Evolutionary conservation across 2,113 vertebrate genomes (phyloP).

Genomic region (Rhea americana): DNA sequence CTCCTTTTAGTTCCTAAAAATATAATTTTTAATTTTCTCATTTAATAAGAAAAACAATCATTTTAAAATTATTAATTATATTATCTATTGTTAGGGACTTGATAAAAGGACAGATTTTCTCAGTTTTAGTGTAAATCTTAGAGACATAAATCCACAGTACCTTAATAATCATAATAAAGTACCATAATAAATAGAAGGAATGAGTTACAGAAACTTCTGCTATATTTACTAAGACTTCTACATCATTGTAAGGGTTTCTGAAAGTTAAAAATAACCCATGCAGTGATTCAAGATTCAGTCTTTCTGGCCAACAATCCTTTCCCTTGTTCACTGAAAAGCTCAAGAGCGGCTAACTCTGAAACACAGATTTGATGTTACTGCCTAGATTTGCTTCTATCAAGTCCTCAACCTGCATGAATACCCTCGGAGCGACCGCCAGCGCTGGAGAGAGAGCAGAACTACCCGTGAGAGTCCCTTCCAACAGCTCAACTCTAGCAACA

Average conservation of each 20-base stretch:
- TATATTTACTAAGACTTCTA: background rate
- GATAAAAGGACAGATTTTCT: background rate
- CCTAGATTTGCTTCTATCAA: background rate
- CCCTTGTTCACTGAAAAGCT: background rate
- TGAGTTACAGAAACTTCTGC: background rate
- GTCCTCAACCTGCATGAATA: background rate
- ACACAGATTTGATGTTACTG: background rate
- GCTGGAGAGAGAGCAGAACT: background rate
- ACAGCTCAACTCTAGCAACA: fast-evolving
- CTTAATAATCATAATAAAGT: background rate
- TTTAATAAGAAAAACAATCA: background rate
- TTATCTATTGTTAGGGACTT: background rate
- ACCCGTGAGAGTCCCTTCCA: background rate
- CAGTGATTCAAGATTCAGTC: background rate
- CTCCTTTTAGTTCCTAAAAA: background rate
- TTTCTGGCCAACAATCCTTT: background rate
- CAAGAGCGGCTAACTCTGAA: background rate
- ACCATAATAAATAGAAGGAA: background rate
- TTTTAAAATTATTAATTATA: background rate
- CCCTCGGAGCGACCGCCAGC: fast-evolving
- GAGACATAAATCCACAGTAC: background rate
- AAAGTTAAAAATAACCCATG: background rate
- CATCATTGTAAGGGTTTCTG: background rate
- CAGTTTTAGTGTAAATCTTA: background rate
- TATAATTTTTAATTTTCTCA: background rate